phyloP scores from a whole-genome alignment of 2,888 invertebrate genomes.

The Alloplasta piceator region DNA sequence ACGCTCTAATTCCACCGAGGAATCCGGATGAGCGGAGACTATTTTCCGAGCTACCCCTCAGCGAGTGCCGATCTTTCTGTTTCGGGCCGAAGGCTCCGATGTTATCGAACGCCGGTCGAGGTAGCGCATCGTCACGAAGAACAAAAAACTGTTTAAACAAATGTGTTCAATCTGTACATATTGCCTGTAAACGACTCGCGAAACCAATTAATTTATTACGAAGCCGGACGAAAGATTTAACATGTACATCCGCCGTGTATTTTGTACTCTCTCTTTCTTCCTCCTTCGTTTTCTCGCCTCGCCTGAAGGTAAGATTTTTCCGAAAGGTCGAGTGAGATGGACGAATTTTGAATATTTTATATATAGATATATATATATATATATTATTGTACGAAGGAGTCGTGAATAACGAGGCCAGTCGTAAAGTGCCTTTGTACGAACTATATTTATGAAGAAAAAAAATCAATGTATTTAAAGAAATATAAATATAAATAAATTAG shows the following conservation, averaged over 20 bases:
- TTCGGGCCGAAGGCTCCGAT: neutral
- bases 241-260: slow-evolving; percentile 53
- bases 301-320: no score
- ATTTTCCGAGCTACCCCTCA: slow-evolving; percentile 4
- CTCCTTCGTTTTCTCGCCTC: neutral
- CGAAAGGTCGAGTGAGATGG: no score
- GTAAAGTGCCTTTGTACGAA: slow-evolving; percentile 77
- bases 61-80: neutral
- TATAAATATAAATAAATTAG: slow-evolving; percentile 12
- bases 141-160: slow-evolving; percentile 65
- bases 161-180: slow-evolving; percentile 80
- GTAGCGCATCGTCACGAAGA: slow-evolving; percentile 9
- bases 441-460: slow-evolving; percentile 67
- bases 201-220: slow-evolving; percentile 77
- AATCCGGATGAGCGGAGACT: neutral
- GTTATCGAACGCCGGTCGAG: slow-evolving; percentile 40
- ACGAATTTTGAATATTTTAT: no score
- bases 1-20: slow-evolving; percentile 67
- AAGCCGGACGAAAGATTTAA: slow-evolving; percentile 68
- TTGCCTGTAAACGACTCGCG: slow-evolving; percentile 62
- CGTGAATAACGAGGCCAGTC: slow-evolving; percentile 79
- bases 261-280: neutral
- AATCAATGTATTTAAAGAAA: slow-evolving; percentile 34
- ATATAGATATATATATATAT: slow-evolving; percentile 70
- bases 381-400: slow-evolving; percentile 68